Conservation (phyloP, 2,113 vertebrate species). For the Etheostoma cragini region DNA sequence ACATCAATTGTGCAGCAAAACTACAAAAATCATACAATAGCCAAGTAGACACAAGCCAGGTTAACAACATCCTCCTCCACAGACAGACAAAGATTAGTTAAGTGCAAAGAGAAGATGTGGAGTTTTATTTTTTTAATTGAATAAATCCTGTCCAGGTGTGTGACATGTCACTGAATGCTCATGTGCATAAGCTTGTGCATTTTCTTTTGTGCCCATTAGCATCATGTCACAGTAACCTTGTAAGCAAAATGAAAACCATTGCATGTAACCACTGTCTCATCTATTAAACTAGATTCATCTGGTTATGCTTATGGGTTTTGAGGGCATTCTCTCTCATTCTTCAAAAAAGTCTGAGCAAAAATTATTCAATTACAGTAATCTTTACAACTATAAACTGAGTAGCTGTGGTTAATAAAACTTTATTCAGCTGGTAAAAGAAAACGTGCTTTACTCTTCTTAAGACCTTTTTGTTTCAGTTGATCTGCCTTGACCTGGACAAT, state of each 20-base stretch:
- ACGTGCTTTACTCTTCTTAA: conserved; percentile 19
- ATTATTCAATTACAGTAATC: conserved; percentile 20
- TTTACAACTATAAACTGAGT: conserved; percentile 4
- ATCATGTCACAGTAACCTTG: conserved; percentile 52
- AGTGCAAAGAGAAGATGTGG: neutral
- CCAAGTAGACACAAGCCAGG: neutral
- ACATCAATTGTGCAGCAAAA: conserved; percentile 33
- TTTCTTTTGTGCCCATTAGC: conserved; percentile 14
- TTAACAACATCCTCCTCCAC: neutral
- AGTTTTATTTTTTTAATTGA: conserved; percentile 14
- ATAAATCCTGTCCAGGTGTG: conserved; percentile 29
- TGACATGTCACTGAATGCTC: conserved; percentile 24
- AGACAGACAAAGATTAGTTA: conserved; percentile 3
- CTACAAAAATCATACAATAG: conserved; percentile 1
- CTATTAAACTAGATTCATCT: conserved; percentile 44
- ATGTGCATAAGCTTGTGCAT: neutral
- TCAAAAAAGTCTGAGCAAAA: neutral
- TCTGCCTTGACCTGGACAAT: conserved; percentile 30
- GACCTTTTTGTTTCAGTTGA: conserved; percentile 43
- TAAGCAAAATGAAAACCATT: conserved; percentile 59
- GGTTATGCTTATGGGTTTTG: conserved; percentile 38
- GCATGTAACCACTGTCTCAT: conserved; percentile 27
- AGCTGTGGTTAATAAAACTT: conserved; percentile 31
- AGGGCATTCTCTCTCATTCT: neutral
- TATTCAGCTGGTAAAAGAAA: conserved; percentile 26